A percentile compares a stretch with the other conserved stretches of the same genome.
phyloP scores from a whole-genome alignment of 2,797 vertebrate genomes.

The Furcifer pardalis region DNA sequence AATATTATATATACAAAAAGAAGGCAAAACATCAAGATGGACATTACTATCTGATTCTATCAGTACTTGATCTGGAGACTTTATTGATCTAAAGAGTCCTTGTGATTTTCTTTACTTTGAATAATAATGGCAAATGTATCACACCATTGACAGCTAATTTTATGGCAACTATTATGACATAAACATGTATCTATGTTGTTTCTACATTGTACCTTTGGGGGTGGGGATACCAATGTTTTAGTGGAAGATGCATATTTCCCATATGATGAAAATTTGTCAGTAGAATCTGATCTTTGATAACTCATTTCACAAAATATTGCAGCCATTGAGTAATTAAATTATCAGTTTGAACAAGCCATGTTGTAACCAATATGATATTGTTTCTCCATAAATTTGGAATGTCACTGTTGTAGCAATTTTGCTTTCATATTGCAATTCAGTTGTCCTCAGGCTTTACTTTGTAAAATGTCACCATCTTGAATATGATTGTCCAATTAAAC shows the following conservation, averaged over 20 bases:
- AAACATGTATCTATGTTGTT: background rate
- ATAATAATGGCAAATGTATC: background rate
- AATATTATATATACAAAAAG: no score
- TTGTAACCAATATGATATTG: background rate
- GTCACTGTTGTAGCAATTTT: background rate
- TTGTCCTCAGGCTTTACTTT: background rate
- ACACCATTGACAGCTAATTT: background rate
- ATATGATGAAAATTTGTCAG: background rate
- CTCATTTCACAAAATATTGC: background rate
- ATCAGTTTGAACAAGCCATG: background rate
- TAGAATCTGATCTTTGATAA: background rate
- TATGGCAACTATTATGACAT: background rate
- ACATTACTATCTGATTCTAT: no score
- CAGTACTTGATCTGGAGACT: no score
- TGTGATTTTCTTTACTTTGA: no score
- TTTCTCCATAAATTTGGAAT: background rate
- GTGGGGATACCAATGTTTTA: background rate
- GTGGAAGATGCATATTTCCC: background rate
- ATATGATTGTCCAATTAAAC: background rate
- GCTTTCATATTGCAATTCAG: background rate
- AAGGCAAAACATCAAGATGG: no score
- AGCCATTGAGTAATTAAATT: background rate
- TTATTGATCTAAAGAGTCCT: no score
- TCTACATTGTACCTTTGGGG: background rate
- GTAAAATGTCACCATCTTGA: background rate